Evolutionary conservation across 1,140 invertebrate genomes (phyloP).

Genomic region (Sweltsa coloradensis): DNA sequence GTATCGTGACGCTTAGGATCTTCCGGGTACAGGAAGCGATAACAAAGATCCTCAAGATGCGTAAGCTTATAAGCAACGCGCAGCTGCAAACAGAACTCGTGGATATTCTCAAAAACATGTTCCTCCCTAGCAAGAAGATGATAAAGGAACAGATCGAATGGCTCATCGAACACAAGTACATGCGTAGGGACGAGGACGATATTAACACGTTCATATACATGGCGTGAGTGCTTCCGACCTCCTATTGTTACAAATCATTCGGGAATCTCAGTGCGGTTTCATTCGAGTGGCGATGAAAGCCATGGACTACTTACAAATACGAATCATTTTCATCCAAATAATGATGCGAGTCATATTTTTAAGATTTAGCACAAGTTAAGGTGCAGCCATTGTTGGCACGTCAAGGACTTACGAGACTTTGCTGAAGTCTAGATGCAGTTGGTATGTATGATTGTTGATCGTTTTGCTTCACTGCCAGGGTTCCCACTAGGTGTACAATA

Average conservation of each 20-base stretch:
- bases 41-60: constrained; percentile 97
- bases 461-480: too few species aligned
- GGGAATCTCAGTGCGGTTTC: background rate
- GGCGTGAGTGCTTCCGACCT: constrained; percentile 50
- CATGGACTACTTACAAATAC: too few species aligned
- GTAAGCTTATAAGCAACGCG: constrained; percentile 86
- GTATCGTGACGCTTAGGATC: constrained; percentile 90
- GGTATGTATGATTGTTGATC: too few species aligned
- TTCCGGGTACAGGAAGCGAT: constrained; percentile 92
- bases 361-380: too few species aligned
- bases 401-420: too few species aligned
- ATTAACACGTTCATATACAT: constrained; percentile 98
- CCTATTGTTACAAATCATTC: background rate
- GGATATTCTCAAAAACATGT: constrained; percentile 98
- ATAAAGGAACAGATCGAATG: constrained; percentile 99
- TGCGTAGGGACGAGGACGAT: constrained; percentile 89
- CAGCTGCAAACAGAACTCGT: constrained; percentile 92
- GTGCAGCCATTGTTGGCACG: too few species aligned
- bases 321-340: background rate
- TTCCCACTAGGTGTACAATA: too few species aligned
- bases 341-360: background rate
- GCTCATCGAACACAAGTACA: constrained; percentile 98
- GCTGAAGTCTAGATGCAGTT: too few species aligned
- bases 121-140: constrained; percentile 96
- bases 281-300: too few species aligned